A percentile compares a stretch with the other conserved stretches of the same genome.
These are phyloP conservation scores for Apis laboriosa DNA, from an alignment of 1,140 invertebrate genomes.

Conservation along the genomic window DNA sequence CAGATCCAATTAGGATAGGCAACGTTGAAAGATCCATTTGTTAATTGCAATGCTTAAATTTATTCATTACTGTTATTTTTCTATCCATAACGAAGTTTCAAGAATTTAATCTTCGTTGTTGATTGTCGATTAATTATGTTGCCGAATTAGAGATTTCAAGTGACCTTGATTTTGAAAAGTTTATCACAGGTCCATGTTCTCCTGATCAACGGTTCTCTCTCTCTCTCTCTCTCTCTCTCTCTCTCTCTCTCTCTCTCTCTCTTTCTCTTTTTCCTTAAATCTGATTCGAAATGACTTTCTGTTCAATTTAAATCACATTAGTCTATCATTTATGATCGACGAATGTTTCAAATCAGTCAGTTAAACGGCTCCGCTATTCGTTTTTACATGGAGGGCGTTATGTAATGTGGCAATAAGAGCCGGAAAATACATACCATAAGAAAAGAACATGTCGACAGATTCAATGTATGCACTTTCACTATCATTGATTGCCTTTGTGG, in stretches of 20 bases:
- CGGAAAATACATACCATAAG: conserved; percentile 67
- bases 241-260: background rate
- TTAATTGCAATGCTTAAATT: conserved; percentile 21
- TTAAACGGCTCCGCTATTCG: conserved; percentile 45
- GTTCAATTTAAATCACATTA: conserved; percentile 16
- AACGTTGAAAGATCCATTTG: conserved; percentile 3
- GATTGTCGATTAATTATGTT: conserved; percentile 19
- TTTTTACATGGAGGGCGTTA: conserved; percentile 57
- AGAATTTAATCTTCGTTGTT: conserved; percentile 22
- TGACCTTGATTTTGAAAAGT: conserved; percentile 56
- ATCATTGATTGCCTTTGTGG: conserved; percentile 54
- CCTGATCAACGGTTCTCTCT: background rate
- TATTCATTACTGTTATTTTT: conserved; percentile 11
- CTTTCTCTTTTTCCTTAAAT: conserved; percentile 2
- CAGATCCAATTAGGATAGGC: conserved; percentile 22
- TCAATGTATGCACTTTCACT: conserved; percentile 69
- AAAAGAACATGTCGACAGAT: conserved; percentile 36
- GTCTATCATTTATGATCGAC: conserved; percentile 36
- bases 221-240: too few relatives aligned
- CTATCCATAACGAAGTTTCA: background rate
- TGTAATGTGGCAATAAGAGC: conserved; percentile 68
- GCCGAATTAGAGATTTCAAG: conserved; percentile 14
- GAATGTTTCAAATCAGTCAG: conserved; percentile 32
- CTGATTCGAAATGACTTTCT: conserved; percentile 46
- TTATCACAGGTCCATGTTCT: background rate